phyloP scores from a whole-genome alignment of 2,797 vertebrate species.

The Champsocephalus gunnari region DNA sequence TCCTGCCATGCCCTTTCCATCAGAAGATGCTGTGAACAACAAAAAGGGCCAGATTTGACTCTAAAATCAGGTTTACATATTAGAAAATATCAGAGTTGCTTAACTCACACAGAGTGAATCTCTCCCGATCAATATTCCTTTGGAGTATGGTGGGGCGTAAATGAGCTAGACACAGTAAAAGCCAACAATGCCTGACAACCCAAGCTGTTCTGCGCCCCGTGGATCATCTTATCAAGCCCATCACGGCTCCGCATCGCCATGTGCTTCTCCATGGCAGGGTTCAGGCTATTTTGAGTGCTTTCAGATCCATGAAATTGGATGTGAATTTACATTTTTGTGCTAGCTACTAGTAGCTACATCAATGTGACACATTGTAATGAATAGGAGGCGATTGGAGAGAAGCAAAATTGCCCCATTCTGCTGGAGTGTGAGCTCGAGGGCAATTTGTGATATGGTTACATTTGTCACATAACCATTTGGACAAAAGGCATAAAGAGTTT shows the following conservation, averaged over 20 bases:
- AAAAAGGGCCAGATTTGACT: conserved; percentile 6
- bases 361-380: conserved; percentile 75
- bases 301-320: conserved; percentile 83
- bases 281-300: conserved; percentile 79
- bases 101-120: conserved; percentile 52
- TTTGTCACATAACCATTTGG: conserved; percentile 36
- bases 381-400: conserved; percentile 60
- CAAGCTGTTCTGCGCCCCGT: conserved; percentile 76
- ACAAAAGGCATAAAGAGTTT: conserved; percentile 35
- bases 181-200: conserved; percentile 81
- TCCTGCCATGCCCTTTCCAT: neutral
- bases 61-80: conserved; percentile 20
- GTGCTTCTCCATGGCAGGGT: conserved; percentile 66
- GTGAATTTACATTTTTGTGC: conserved; percentile 79
- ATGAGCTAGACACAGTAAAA: conserved; percentile 80
- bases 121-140: conserved; percentile 78
- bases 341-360: conserved; percentile 58
- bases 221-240: conserved; percentile 80
- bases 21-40: neutral
- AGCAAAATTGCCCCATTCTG: conserved; percentile 49
- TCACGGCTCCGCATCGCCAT: conserved; percentile 69
- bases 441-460: conserved; percentile 51
- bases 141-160: conserved; percentile 63
- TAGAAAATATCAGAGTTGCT: conserved; percentile 42
- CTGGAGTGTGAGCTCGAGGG: conserved; percentile 48